These are phyloP conservation scores for Eptatretus atami DNA, from an alignment of 2,797 vertebrate species.

Conservation along the genomic window DNA sequence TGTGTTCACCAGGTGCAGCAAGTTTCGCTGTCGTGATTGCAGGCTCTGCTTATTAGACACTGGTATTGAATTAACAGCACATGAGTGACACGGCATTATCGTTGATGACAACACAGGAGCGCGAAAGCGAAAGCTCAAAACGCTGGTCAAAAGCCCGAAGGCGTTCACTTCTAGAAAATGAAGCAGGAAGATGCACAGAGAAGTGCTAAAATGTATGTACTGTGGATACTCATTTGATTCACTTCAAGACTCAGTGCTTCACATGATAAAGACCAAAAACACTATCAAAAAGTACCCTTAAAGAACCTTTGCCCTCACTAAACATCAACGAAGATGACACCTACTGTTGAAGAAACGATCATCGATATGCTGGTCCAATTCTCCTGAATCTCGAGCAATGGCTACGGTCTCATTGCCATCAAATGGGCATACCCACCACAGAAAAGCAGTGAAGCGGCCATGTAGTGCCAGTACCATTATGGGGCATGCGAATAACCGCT, in stretches of 20 bases:
- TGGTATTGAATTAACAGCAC: conserved; percentile 75
- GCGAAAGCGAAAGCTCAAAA: conserved; percentile 52
- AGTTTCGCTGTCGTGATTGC: conserved; percentile 94
- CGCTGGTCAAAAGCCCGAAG: conserved; percentile 92
- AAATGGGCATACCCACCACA: conserved; percentile 18
- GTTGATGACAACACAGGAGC: conserved; percentile 81
- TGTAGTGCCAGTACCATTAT: conserved; percentile 28
- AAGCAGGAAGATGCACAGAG: conserved; percentile 85
- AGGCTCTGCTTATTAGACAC: conserved; percentile 77
- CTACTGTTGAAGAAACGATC: conserved; percentile 68
- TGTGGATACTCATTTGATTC: conserved; percentile 94
- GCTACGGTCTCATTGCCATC: neutral
- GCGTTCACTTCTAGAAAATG: conserved; percentile 86
- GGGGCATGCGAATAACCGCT: conserved; percentile 89
- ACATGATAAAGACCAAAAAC: conserved; percentile 99
- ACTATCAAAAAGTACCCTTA: conserved; percentile 99
- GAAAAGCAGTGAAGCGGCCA: conserved; percentile 15
- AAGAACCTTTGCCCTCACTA: conserved; percentile 85
- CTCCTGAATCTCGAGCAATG: conserved; percentile 33
- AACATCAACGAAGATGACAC: conserved; percentile 58
- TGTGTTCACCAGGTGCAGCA: conserved; percentile 88
- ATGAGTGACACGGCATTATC: conserved; percentile 97
- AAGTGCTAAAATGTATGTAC: conserved; percentile 98
- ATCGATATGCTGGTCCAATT: conserved; percentile 56
- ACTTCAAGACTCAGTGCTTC: conserved; percentile 86